Evolutionary conservation across 1,140 invertebrate species (phyloP).

Genomic region (Drosophila leontia): DNA sequence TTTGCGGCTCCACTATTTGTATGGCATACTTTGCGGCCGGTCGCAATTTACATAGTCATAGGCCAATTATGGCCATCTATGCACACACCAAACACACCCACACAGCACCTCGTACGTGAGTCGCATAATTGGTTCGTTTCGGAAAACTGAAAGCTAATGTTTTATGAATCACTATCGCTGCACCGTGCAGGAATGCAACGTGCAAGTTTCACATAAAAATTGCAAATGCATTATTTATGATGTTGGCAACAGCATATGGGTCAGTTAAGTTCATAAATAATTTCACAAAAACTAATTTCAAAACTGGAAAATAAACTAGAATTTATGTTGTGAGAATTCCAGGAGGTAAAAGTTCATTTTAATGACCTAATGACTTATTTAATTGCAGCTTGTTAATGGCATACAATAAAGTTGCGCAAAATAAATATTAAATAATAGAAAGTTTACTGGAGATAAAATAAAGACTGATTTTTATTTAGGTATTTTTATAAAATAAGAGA

Average conservation of each 20-base stretch:
- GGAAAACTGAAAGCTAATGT: conserved; percentile 33
- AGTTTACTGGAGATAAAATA: not conserved
- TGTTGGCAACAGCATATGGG: conserved; percentile 22
- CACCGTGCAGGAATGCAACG: conserved; percentile 27
- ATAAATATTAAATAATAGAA: not conserved
- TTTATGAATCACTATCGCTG: conserved; percentile 32
- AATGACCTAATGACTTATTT: conserved; percentile 4
- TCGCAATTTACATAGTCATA: conserved; percentile 74
- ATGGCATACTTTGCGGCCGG: conserved; percentile 70
- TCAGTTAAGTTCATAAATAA: conserved; percentile 17
- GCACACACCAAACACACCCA: not conserved
- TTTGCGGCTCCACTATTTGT: conserved; percentile 58
- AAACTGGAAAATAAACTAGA: conserved; percentile 18
- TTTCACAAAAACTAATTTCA: conserved; percentile 7
- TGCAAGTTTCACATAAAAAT: conserved; percentile 8
- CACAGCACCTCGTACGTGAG: conserved; percentile 51
- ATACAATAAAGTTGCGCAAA: not conserved
- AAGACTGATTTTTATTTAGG: not conserved
- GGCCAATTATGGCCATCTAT: conserved; percentile 69
- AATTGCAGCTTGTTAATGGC: conserved; percentile 8
- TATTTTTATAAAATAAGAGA: not conserved
- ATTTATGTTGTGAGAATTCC: conserved; percentile 8
- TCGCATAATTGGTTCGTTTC: conserved; percentile 60
- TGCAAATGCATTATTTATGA: conserved; percentile 41
- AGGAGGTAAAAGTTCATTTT: not conserved